Base-by-base conservation (phyloP, 2,113 vertebrate genomes). In the Maccullochella peelii region DNA sequence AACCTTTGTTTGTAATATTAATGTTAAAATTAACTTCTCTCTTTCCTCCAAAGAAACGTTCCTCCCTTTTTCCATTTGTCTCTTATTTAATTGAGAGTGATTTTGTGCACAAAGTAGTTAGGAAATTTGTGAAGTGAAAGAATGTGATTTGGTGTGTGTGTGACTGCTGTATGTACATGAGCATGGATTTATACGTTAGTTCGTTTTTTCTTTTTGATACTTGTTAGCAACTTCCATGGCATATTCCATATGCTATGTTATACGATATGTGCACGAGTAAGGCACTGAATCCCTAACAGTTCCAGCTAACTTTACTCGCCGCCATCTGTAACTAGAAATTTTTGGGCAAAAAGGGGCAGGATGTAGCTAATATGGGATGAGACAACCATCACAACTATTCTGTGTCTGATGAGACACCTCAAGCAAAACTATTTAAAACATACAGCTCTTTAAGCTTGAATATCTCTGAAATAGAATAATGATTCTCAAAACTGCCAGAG, bases 31-130 rank as follows among this genome's bases (percentile, higher is more conserved):
- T 1, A 78, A 73, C 80, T 86, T 57, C 58, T 91, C 79, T 90
- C 82, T 91, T 87, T 91, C 73, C 47, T 69, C 49, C 81, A 77
- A 55, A 80, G 73, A 85, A 88, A 84, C 71, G 11, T 69, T 92
- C 83, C 87, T 93, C 91, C 89, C 73, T 85, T 94, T 92, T 82
- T 73, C 78, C 61, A 36, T 30, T 54, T 63, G 38, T 69, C 25
- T 77, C 27, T 67, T 54, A 27, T 69, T 74, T 78, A 44, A 65
- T 23, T 62, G 30, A 62, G n/a, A 47, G 5, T 23, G 21, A 36
- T 38, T 52, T 73, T 68, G 20, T 80, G 30, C 25, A 65, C 16
- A 40, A 20, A 14, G 49, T 44, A 52, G 40, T 66, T 42, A 1
- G 40, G 27, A 27, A 50, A 67, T 54, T 73, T 67, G 47, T 80